Evolutionary conservation across 2,888 invertebrate species (phyloP).

Genomic region (Proisotoma minuta): DNA sequence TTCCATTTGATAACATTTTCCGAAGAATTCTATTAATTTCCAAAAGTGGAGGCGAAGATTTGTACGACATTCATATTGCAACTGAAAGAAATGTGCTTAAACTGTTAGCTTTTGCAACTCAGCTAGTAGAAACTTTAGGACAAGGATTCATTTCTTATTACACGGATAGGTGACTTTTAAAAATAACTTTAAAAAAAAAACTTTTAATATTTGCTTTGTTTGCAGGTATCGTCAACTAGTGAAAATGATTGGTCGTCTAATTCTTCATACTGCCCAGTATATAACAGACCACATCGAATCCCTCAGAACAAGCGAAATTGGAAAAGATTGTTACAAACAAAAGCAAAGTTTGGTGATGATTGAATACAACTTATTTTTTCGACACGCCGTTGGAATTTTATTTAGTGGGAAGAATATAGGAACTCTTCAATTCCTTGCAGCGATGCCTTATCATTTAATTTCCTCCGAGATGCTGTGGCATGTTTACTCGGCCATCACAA

Average conservation of each 20-base stretch:
- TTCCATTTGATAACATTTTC: slow-evolving; percentile 67
- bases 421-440: slow-evolving; percentile 76
- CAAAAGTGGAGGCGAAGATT: slow-evolving; percentile 50
- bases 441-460: slow-evolving; percentile 64
- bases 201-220: too few relatives aligned
- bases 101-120: slow-evolving; percentile 65
- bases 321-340: slow-evolving; percentile 53
- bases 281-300: slow-evolving; percentile 66
- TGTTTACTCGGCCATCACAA: slow-evolving; percentile 55
- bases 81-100: slow-evolving; percentile 62
- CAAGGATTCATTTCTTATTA: slow-evolving; percentile 65
- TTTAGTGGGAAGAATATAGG: slow-evolving; percentile 67
- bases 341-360: slow-evolving; percentile 58
- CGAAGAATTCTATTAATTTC: slow-evolving; percentile 53
- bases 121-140: slow-evolving; percentile 61
- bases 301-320: slow-evolving; percentile 49
- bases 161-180: slow-evolving; percentile 56
- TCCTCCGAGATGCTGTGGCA: slow-evolving; percentile 61
- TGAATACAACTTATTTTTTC: slow-evolving; percentile 69
- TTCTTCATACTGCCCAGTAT: slow-evolving; percentile 68
- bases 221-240: slow-evolving; percentile 42
- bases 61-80: slow-evolving; percentile 55
- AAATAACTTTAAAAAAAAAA: background rate
- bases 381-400: slow-evolving; percentile 64
- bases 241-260: slow-evolving; percentile 63